Evolutionary conservation across 1,140 invertebrate genomes (phyloP).

Genomic region (Philaenus spumarius): DNA sequence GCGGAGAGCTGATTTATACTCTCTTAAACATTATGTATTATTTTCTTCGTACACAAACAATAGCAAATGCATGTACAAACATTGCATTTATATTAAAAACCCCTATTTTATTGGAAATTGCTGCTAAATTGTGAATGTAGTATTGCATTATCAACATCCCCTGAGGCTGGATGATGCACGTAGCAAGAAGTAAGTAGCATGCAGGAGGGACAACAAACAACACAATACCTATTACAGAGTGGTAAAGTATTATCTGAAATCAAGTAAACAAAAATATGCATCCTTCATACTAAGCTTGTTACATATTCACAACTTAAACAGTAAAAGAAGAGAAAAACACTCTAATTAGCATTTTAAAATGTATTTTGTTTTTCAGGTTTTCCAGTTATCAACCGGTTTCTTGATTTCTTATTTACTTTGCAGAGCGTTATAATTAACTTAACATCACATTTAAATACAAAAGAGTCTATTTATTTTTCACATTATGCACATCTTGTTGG

Average conservation of each 20-base stretch:
- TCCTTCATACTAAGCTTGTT: background rate
- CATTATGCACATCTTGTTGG: background rate
- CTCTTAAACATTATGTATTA: too few relatives aligned
- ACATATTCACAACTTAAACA: background rate
- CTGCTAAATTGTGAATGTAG: too few relatives aligned
- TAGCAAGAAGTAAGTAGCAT: too few relatives aligned
- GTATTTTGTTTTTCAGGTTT: background rate
- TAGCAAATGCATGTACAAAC: too few relatives aligned
- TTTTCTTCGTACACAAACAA: too few relatives aligned
- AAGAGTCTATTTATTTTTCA: conserved; percentile 1
- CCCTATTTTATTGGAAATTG: too few relatives aligned
- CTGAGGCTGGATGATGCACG: too few relatives aligned
- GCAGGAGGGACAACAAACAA: too few relatives aligned
- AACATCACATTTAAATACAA: background rate
- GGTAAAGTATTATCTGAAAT: conserved; percentile 28
- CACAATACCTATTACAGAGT: conserved; percentile 1
- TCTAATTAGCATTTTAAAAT: background rate
- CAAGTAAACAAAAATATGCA: background rate
- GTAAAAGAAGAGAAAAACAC: background rate
- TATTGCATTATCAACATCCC: too few relatives aligned
- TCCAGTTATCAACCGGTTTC: background rate
- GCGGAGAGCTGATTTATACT: too few relatives aligned
- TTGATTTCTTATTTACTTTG: background rate
- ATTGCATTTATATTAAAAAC: too few relatives aligned
- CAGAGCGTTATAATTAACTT: background rate